phyloP scores from a whole-genome alignment of 2,113 vertebrate genomes.

The Nycticebus coucang region DNA sequence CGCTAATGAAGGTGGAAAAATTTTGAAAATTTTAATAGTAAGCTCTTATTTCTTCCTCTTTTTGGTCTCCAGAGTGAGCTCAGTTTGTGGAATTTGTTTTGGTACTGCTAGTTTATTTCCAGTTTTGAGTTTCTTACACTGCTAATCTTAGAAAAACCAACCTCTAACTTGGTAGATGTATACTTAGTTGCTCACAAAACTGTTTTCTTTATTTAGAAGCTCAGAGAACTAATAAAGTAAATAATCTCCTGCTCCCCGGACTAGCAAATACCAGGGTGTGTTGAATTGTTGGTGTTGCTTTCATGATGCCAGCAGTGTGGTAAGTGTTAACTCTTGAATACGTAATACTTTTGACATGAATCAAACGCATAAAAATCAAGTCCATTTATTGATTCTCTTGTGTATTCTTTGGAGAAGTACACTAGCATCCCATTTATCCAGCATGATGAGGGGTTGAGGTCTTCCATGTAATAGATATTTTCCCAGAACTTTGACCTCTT shows the following conservation, averaged over 20 bases:
- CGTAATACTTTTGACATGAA: neutral
- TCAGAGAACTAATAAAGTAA: neutral
- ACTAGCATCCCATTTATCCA: neutral
- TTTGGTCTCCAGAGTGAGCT: conserved; percentile 8
- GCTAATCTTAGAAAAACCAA: conserved; percentile 16
- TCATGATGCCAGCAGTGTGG: neutral
- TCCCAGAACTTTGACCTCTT: neutral
- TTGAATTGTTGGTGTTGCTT: conserved; percentile 20
- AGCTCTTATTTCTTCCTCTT: conserved; percentile 20
- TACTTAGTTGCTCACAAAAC: neutral
- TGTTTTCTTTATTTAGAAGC: conserved; percentile 27
- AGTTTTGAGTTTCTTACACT: conserved; percentile 30
- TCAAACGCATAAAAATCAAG: conserved; percentile 33
- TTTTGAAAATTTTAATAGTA: conserved; percentile 47
- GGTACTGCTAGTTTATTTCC: conserved; percentile 37
- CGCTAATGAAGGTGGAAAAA: conserved; percentile 61
- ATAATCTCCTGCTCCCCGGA: neutral
- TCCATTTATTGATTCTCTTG: neutral
- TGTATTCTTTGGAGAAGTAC: neutral
- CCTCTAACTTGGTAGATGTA: conserved; percentile 24
- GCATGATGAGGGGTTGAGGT: neutral
- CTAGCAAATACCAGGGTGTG: neutral
- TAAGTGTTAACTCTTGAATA: neutral
- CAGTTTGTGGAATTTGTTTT: conserved; percentile 10
- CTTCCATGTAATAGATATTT: neutral